These are phyloP conservation scores for Trissolcus brochymenae DNA, from an alignment of 2,888 invertebrate genomes.

Conservation along the genomic window DNA sequence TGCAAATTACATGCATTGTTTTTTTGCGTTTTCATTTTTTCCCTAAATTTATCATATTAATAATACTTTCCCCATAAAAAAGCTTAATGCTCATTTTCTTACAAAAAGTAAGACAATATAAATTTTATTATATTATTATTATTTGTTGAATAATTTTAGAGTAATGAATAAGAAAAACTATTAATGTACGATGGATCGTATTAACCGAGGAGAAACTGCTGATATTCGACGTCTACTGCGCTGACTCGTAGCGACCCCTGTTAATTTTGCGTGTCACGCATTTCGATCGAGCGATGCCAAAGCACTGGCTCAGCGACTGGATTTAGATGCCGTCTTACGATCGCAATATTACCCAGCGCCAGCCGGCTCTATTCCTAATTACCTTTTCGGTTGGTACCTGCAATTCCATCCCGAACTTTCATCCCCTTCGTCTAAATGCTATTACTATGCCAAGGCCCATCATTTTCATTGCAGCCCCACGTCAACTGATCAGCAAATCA, in stretches of 20 bases:
- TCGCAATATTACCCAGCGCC: slow-evolving; percentile 60
- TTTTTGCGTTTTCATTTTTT: too few species aligned
- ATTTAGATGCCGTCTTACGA: slow-evolving; percentile 59
- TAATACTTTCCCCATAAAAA: too few species aligned
- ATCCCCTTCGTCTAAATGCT: slow-evolving; percentile 55
- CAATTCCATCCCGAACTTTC: slow-evolving; percentile 36
- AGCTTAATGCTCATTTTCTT: too few species aligned
- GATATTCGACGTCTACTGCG: slow-evolving; percentile 25
- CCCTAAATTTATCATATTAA: too few species aligned
- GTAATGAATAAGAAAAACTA: background rate
- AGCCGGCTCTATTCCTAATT: slow-evolving; percentile 65
- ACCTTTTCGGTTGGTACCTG: slow-evolving; percentile 61
- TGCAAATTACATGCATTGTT: too few species aligned
- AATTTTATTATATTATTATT: too few species aligned
- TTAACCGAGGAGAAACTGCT: slow-evolving; percentile 8
- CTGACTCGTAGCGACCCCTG: slow-evolving; percentile 11
- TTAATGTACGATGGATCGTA: background rate
- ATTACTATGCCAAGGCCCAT: slow-evolving; percentile 54
- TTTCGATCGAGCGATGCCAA: slow-evolving; percentile 37
- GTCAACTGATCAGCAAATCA: slow-evolving; percentile 36
- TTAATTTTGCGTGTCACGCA: slow-evolving; percentile 31
- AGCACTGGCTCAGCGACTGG: slow-evolving; percentile 51
- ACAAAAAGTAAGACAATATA: too few species aligned
- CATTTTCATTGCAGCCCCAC: slow-evolving; percentile 33
- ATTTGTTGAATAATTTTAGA: background rate